Conservation (phyloP, 2,888 invertebrate species). For the Drosophila lacicola region DNA sequence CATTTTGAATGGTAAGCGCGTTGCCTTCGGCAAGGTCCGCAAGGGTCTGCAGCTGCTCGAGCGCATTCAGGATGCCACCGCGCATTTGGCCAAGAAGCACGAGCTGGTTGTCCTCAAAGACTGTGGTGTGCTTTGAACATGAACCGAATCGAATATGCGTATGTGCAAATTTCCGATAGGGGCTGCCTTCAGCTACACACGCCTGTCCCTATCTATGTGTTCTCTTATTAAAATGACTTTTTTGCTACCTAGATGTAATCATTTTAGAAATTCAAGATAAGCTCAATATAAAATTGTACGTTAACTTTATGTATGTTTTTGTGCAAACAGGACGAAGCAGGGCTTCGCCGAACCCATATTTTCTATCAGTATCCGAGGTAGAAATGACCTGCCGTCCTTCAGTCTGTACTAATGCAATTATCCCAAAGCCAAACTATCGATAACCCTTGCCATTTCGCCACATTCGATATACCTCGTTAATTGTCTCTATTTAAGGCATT, state of each 20-base stretch:
- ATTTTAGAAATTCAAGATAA: conserved; percentile 1
- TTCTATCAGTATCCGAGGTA: no score
- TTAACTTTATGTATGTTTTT: background rate
- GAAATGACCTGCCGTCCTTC: no score
- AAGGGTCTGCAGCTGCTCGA: conserved; percentile 77
- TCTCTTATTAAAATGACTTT: conserved; percentile 12
- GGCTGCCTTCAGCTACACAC: background rate
- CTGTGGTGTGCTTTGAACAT: conserved; percentile 71
- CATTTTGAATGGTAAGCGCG: conserved; percentile 81
- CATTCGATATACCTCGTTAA: no score
- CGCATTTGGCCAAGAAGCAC: conserved; percentile 66
- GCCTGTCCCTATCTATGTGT: background rate
- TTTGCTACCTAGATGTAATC: background rate
- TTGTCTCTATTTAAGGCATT: no score
- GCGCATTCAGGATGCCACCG: conserved; percentile 71
- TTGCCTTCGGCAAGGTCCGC: conserved; percentile 82
- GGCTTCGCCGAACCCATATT: no score
- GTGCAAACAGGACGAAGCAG: no score
- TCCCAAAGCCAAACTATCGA: no score
- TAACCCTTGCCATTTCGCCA: no score
- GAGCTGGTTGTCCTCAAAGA: conserved; percentile 67
- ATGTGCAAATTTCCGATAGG: conserved; percentile 14
- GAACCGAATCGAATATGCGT: no score
- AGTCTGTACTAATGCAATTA: no score
- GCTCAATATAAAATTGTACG: conserved; percentile 35